Evolutionary conservation across 2,113 vertebrate genomes (phyloP).

Genomic region (Ailurus styani): DNA sequence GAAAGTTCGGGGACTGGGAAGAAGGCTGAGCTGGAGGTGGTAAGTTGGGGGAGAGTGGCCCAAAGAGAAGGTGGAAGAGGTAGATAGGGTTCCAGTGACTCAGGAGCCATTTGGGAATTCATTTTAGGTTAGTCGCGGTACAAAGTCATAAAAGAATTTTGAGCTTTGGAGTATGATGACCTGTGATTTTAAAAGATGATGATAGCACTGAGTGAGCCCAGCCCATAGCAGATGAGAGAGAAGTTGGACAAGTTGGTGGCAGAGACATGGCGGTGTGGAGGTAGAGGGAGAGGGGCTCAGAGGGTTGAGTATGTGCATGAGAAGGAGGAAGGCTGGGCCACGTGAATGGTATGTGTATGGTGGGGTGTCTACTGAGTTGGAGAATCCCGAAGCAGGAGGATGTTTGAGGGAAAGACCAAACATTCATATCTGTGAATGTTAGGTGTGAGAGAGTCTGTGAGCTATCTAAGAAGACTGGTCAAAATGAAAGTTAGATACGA

Average conservation of each 20-base stretch:
- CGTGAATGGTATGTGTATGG: fast-evolving
- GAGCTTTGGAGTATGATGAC: neutral
- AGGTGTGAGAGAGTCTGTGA: neutral
- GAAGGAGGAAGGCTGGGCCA: neutral
- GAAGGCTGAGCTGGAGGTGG: neutral
- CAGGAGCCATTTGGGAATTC: neutral
- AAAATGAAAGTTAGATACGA: neutral
- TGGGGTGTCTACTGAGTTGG: no score
- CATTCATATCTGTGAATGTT: neutral
- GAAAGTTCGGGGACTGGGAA: neutral
- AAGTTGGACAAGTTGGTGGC: neutral
- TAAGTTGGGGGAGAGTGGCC: neutral
- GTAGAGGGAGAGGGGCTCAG: neutral
- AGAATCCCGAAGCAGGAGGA: neutral
- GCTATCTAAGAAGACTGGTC: neutral
- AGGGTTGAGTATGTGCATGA: neutral
- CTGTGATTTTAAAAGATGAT: neutral
- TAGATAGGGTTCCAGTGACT: neutral
- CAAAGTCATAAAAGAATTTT: neutral
- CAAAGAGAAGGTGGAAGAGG: neutral
- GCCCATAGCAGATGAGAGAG: neutral
- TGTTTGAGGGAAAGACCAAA: neutral
- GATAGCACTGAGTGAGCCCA: neutral
- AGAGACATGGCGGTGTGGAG: neutral
- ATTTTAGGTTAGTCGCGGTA: neutral